Base-by-base conservation (phyloP, 2,888 invertebrate genomes). In the Vannuccia rotundouncinata region DNA sequence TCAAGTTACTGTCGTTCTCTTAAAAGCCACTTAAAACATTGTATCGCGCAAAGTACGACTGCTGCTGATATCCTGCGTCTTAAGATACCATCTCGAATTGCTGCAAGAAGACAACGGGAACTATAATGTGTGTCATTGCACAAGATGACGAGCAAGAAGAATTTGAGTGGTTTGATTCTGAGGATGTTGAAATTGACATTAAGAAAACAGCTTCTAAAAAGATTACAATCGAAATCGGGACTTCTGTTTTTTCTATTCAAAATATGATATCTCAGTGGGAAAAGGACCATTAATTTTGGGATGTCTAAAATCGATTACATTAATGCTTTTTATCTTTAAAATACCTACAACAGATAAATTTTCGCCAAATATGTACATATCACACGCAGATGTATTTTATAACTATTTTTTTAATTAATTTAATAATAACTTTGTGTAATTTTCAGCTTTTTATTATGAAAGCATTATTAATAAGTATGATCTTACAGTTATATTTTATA, bases 91-190 rank as follows among this genome's bases (percentile, higher is more conserved):
- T 66, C 66, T 66, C 66, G 66, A 13, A 66, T 66, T 66, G 66
- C 66, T 22, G 66, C 66, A 66, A 66, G 66, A 22, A 66, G 10
- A 22, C 66, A 66, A 66, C 10, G 25, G 22, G 66, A 66, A 66
- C 66, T n/a, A 45, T 45, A 45, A 66, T 66, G 66, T 66, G 66
- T 22, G 66, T 66, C 22, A 66, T 66, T 66, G 66, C 66, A 66
- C 66, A 66, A 66, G 66, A 66, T 22, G 66, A 66, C 66, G n/a
- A n/a, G n/a, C 66, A 22, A 66, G 22, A 66, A 66, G 66, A 66
- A 13, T 66, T 66, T 66, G 66, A 66, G 25, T 66, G 25, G 10
- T 66, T 66, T 5, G 66, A 66, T 66, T 66, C 66, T 5, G 25
- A 66, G 2, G 66, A 66, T 66, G 66, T 66, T 5, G 25, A 66